Evolutionary conservation across 1,140 invertebrate species (phyloP), one percentile per base, ranked within the genome.

Genomic region (Drosophila auraria): DNA sequence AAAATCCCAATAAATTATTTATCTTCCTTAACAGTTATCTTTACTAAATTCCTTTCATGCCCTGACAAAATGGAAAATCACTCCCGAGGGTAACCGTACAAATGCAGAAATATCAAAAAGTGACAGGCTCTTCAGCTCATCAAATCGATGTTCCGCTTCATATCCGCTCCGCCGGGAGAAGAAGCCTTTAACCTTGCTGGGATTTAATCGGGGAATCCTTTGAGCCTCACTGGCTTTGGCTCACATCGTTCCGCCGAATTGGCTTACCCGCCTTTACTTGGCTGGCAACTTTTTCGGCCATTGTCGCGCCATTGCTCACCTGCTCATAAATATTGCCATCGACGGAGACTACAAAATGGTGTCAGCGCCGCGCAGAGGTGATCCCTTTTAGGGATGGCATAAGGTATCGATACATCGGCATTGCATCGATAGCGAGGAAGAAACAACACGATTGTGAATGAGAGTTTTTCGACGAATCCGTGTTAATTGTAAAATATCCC

Each of bases 71-170:
- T 17, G n/a, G 6, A 27, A 36, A 63, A 44, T 2, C n/a, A 17
- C 8, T 64, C n/a, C 7, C 9, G 3, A 33, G n/a, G 23, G 50
- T 20, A 63, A 12, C 40, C 25, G 2, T 47, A 59, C 57, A 45
- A 59, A 45, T 15, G 38, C 54, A 36, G 14, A 72, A 56, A 60
- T 53, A 23, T 40, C 44, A 54, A 38, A 33, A 60, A 40, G 57
- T 50, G 12, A 25, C 23, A 59, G 17, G 20, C 23, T 74, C 33
- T 49, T 42, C 23, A 66, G 44, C 79, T 71, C 69, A 73, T 72
- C 76, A 87, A 87, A 53, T 87, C 60, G 51, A 87, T 83, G 78
- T 83, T 87, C 72, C 83, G 53, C 76, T 83, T 83, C 71, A 87
- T 80, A 82, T 82, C 76, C 80, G 51, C 45, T 20, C 9, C 5